Evolutionary conservation across 2,797 vertebrate species (phyloP), one percentile per base, ranked within the genome.

Genomic region (Cebuella pygmaea): DNA sequence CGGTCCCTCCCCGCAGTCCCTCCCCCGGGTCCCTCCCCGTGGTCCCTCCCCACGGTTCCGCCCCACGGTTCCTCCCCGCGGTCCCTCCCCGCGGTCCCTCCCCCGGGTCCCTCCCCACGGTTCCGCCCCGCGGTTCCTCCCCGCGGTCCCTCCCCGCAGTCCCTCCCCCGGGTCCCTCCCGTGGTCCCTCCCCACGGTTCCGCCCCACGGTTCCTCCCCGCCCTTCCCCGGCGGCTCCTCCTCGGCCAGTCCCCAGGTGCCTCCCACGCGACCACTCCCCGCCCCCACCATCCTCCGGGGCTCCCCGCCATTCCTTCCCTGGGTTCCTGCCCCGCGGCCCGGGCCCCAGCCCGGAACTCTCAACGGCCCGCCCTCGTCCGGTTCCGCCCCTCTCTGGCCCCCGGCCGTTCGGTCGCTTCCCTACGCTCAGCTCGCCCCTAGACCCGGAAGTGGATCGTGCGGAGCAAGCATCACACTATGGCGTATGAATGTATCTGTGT

Each of bases 331-430:
- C 44, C 22, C 15, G 20, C 27, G 22, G 4, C 7, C 14, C 36
- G 15, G 0, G 1, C 10, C 3, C n/a, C 1, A 2, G 24, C 9
- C 6, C 0, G 0, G 44, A 36, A 27, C 4, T 14, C 11, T 33
- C 12, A 5, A 39, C 50, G 52, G 13, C 80, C 52, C 52, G 36
- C 36, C 80, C 78, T 12, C 17, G 14, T n/a, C 80, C 52, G 13
- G 6, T 72, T 39, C 67, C 67, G 7, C 36, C 33, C 50, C 4
- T 1, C 50, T 8, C 44, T 24, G 61, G 44, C 76, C 64, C 41
- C 13, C 4, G 22, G 8, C 1, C 26, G 6, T 52, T 13, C 8
- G 20, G 33, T 9, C 79, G 15, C 50, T 81, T 57, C n/a, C n/a
- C n/a, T 57, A 24, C 26, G 79, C 79, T 52, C 79, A 17, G 79